Base-by-base conservation (phyloP, 2,888 invertebrate species). In the Drosophila austrosaltans region DNA sequence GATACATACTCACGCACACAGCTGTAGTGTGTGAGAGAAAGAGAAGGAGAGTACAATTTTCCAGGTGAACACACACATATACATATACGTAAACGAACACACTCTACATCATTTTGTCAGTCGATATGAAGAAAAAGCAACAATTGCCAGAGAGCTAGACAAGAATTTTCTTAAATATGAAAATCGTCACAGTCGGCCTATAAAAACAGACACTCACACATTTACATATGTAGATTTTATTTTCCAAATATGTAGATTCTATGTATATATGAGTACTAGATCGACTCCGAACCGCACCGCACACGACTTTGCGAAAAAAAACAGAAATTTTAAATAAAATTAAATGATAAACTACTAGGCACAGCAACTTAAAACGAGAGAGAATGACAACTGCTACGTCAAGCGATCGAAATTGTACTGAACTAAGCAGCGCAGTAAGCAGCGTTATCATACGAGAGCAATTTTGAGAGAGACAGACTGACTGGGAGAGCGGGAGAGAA, bases 351-450 rank as follows among this genome's bases (percentile, higher is more conserved):
- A 48, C 36, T 36, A 36, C 36, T 36, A 36, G 36, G 74, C 28
- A 66, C 72, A 62, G 66, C 67, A 59, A 71, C 72, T 69, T 63
- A 66, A 69, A 75, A 60, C 69, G 72, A 71, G 25, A 22, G 25
- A 64, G 73, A 63, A 74, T 72, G 73, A 85, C 86, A 79, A 86
- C 90, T 76, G 84, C 78, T 82, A 67, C 79, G 82, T 77, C 79
- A 75, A 86, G 82, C 89, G 90, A 89, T 84, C 84, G 70, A 82
- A 89, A 81, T 81, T 78, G 76, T 81, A 89, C 90, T 87, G 75
- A 72, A 63, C 58, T 63, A 48, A 53, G 40, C 72, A 48, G 44
- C 25, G 42, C 65, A 48, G 57, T 53, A 25, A 36, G n/a, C 16
- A 12, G 22, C 5, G 48, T 48, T 48, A 48, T 48, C 48, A 48